These are phyloP conservation scores for Enteromius treurensis DNA, from an alignment of 2,797 vertebrate species.

Conservation along the genomic window DNA sequence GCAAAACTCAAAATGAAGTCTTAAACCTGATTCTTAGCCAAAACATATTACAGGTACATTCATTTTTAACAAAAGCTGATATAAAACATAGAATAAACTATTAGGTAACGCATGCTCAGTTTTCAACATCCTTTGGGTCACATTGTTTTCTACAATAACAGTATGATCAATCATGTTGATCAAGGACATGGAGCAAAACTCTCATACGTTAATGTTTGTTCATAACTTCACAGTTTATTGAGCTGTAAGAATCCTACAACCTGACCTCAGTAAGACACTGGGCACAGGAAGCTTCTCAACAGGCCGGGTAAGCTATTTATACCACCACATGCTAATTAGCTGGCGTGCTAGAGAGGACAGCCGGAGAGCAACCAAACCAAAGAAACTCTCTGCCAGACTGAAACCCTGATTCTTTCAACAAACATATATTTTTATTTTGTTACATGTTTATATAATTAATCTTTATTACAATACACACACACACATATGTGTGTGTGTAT, in stretches of 20 bases:
- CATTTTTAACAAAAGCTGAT: neutral
- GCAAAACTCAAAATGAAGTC: neutral
- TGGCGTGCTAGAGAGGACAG: slow-evolving; percentile 50
- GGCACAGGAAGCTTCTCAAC: slow-evolving; percentile 39
- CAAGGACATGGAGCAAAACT: neutral
- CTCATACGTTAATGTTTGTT: neutral
- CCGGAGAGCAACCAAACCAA: slow-evolving; percentile 51
- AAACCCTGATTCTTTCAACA: slow-evolving; percentile 18
- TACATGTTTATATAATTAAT: too few relatives aligned
- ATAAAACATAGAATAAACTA: neutral
- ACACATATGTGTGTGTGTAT: too few relatives aligned
- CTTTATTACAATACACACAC: too few relatives aligned
- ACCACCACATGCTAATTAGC: slow-evolving; percentile 57
- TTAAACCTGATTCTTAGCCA: neutral
- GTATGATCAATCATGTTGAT: neutral
- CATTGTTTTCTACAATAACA: neutral
- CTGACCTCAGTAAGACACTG: slow-evolving; percentile 24
- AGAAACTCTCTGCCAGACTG: slow-evolving; percentile 40
- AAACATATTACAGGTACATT: neutral
- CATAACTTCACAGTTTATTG: slow-evolving; percentile 20
- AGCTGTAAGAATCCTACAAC: slow-evolving; percentile 17
- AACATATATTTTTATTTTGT: too few relatives aligned
- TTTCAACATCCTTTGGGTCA: neutral
- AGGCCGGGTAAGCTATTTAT: slow-evolving; percentile 54
- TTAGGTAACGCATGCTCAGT: neutral